Evolutionary conservation across 2,888 invertebrate genomes (phyloP).

Genomic region (Ennomos quercinarius): DNA sequence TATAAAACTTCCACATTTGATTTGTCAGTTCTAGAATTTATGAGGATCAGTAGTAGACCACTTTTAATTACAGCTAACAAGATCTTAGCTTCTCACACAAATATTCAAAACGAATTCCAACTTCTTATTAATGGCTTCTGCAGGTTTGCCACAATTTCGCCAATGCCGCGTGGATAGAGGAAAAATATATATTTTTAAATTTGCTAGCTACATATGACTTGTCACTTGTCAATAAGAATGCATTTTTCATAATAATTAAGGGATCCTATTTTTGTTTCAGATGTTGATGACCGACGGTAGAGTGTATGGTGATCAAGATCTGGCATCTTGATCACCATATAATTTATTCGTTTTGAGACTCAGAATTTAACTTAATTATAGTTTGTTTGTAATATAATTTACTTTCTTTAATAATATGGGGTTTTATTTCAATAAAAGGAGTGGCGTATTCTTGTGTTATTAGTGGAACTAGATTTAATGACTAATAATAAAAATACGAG

Average conservation of each 20-base stretch:
- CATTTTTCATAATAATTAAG: constrained; percentile 2
- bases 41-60: too few species aligned
- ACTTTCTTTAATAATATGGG: constrained; percentile 1
- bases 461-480: background rate
- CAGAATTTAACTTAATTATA: constrained; percentile 44
- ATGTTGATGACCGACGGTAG: constrained; percentile 80
- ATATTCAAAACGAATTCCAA: too few species aligned
- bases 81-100: too few species aligned
- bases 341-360: constrained; percentile 46
- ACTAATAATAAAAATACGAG: constrained; percentile 4
- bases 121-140: too few species aligned
- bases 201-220: too few species aligned
- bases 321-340: constrained; percentile 28
- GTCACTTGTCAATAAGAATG: too few species aligned
- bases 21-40: too few species aligned
- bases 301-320: constrained; percentile 37
- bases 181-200: too few species aligned
- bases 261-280: constrained; percentile 58
- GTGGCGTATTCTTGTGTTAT: background rate
- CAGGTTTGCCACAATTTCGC: too few species aligned
- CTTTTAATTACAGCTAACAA: too few species aligned
- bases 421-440: constrained; percentile 11
- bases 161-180: too few species aligned
- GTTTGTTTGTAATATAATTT: constrained; percentile 20
- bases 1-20: too few species aligned